Conservation (phyloP, 2,797 vertebrate genomes). For the Urosaurus nigricauda region DNA sequence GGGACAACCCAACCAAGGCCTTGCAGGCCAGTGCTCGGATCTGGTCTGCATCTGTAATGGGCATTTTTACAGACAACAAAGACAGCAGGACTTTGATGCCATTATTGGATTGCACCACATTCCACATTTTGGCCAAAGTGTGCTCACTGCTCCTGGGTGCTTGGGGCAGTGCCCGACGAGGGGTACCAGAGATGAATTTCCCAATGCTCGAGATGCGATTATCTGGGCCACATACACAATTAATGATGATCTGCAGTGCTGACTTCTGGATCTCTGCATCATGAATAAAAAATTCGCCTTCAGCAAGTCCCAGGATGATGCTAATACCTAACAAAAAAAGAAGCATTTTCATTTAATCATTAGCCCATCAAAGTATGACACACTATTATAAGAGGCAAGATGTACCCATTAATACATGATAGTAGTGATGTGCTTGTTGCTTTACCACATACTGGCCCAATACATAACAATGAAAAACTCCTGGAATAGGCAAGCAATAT, state of each 20-base stretch:
- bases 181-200: constrained; percentile 95
- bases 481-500: not conserved
- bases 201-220: constrained; percentile 96
- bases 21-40: constrained; percentile 95
- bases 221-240: constrained; percentile 97
- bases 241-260: constrained; percentile 97
- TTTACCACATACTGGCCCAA: not conserved
- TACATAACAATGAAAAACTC: not conserved
- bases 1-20: constrained; percentile 94
- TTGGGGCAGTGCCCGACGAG: constrained; percentile 92
- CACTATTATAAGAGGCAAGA: not conserved
- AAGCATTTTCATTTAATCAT: constrained; percentile 26
- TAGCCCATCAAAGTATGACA: not conserved
- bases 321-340: constrained; percentile 89
- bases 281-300: constrained; percentile 97
- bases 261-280: constrained; percentile 99
- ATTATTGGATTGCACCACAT: constrained; percentile 98
- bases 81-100: constrained; percentile 99
- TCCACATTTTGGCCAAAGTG: constrained; percentile 98
- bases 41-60: constrained; percentile 98
- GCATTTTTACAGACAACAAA: constrained; percentile 96
- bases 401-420: not conserved
- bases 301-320: constrained; percentile 96
- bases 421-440: not conserved
- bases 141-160: constrained; percentile 91